Base-by-base conservation (phyloP, 1,140 invertebrate genomes). In the Caenorhabditis elegans region DNA sequence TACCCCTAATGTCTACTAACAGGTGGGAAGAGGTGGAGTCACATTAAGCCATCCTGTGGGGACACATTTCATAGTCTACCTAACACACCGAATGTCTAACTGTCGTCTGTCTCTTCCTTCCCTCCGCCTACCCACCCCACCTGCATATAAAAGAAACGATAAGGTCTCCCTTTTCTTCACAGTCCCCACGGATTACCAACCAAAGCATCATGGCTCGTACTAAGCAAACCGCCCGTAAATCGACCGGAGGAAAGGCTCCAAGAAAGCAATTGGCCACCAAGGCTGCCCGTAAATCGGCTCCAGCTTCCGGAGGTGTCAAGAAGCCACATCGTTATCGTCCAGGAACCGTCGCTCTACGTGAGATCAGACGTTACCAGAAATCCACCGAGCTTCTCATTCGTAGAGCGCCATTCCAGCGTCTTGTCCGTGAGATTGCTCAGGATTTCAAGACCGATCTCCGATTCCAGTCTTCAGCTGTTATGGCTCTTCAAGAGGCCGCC, bases 181-280 rank as follows among this genome's bases (percentile, higher is more conserved):
- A n/a, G n/a, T n/a, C n/a, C n/a, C n/a, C n/a, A n/a, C n/a, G n/a
- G n/a, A n/a, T n/a, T n/a, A n/a, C n/a, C n/a, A n/a, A n/a, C n/a
- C n/a, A n/a, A n/a, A n/a, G n/a, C n/a, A n/a, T n/a, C n/a, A 95
- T 95, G 94, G 94, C 94, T 83, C 93, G 94, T 93, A 95, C 94
- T 3, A 95, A 95, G 92, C 94, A 95, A 87, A 95, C 94, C 24
- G 94, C 94, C 22, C 93, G 94, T 92, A 91, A 91, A 83, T 90
- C 90, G 28, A 91, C 91, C 82, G 91, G 91, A 86, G 91, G 91
- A 79, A 92, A 76, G 87, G 88, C 91, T 84, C 91, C 91, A 6
- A 84, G 91, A 51, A 92, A 92, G 83, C 90, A 91, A 83, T 84
- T 91, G 53, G 91, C 91, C 11, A 91, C 90, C 22, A 95, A 94